Base-by-base conservation (phyloP, 2,888 invertebrate species). In the Troides oblongomaculatus region DNA sequence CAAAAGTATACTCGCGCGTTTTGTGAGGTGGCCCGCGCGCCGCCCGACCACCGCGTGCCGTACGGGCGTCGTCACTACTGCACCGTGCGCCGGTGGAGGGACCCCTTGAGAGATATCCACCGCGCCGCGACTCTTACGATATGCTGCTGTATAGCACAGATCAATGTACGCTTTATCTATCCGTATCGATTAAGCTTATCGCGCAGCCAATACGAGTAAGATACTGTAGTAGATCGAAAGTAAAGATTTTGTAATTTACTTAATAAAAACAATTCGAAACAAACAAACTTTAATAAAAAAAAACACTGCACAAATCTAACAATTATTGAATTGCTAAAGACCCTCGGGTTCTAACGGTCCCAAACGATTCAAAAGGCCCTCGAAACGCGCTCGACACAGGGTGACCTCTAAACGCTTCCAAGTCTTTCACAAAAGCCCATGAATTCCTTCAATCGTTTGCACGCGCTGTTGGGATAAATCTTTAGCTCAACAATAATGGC, bases 321-420 rank as follows among this genome's bases (percentile, higher is more conserved):
- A 57, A 57, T 57, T 57, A 21, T 23, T 21, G 21, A 57, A 21
- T 6, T 21, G 57, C 57, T 23, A 10, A 18, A 57, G 30, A 30
- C 23, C 63, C 46, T n/a, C 58, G 50, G 25, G 12, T 69, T 69
- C 66, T 66, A 66, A 69, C 64, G 67, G 67, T 60, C 30, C 50
- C 58, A 58, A 63, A 30, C 50, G 43, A 50, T 36, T 57, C 63
- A 43, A 62, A 46, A 66, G 64, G 64, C 60, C 21, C 61, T 64
- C 64, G 43, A 62, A 66, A 62, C 25, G 39, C 59, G 60, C 62
- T 8, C 36, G 53, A 66, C 4, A 50, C 56, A 66, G 69, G 64
- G 72, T 70, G 68, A 72, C 72, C 72, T 72, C 63, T 70, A 70
- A 70, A 70, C 58, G 69, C 64, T 67, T 70, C 57, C 69, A 68